These are phyloP conservation scores for Picathartes gymnocephalus DNA, from an alignment of 2,113 vertebrate species.

Conservation along the genomic window DNA sequence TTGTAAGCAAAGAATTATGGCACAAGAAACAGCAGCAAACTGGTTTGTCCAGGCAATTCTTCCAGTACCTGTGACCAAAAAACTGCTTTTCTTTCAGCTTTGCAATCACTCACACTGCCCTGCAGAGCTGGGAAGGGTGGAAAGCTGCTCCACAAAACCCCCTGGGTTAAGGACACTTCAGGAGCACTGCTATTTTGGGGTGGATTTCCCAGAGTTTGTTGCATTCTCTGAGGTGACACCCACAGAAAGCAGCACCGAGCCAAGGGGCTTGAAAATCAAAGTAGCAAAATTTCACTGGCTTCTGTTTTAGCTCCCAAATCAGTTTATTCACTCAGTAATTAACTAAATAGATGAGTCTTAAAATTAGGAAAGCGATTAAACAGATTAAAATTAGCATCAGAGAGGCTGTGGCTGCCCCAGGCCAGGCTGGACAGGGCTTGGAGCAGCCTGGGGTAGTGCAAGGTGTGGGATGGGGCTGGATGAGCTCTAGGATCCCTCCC, in stretches of 20 bases:
- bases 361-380: no score
- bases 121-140: not conserved
- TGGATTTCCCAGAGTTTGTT: not conserved
- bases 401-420: not conserved
- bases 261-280: not conserved
- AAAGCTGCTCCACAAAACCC: not conserved
- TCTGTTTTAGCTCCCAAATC: not conserved
- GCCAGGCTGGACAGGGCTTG: not conserved
- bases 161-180: not conserved
- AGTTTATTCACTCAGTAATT: not conserved
- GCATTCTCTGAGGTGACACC: not conserved
- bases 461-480: not conserved
- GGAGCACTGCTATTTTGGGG: not conserved
- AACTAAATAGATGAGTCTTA: not conserved
- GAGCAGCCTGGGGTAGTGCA: not conserved
- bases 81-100: not conserved
- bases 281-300: not conserved
- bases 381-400: no score
- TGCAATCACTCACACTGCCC: not conserved
- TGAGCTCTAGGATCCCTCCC: not conserved
- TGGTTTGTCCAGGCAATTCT: not conserved
- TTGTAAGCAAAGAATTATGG: not conserved
- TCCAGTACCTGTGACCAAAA: not conserved
- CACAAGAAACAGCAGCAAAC: not conserved
- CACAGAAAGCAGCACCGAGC: rapidly evolving